These are phyloP conservation scores for Schizothorax lantsangensis DNA, from an alignment of 2,797 vertebrate genomes.

Conservation along the genomic window DNA sequence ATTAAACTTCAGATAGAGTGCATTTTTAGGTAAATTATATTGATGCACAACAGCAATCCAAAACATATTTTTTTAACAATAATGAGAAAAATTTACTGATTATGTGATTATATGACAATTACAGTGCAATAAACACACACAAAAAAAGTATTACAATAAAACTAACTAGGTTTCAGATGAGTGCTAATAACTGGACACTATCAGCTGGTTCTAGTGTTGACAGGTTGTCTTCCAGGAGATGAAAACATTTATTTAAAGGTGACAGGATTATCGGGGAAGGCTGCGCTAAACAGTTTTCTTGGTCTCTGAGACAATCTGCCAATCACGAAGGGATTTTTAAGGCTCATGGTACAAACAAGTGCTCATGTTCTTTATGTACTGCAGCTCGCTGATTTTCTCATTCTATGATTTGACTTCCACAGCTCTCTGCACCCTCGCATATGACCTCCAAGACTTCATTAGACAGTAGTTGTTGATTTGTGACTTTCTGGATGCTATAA, in stretches of 20 bases:
- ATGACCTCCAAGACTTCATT: conserved; percentile 22
- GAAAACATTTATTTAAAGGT: conserved; percentile 46
- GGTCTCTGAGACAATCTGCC: conserved; percentile 51
- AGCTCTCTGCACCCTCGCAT: background rate
- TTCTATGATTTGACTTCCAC: background rate
- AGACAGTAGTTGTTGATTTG: conserved; percentile 35
- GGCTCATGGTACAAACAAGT: conserved; percentile 28
- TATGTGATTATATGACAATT: too few relatives aligned
- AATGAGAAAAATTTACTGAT: too few relatives aligned
- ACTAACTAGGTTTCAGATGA: background rate
- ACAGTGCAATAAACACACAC: too few relatives aligned
- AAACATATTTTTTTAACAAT: background rate
- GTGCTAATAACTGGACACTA: background rate
- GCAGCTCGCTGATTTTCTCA: conserved; percentile 1
- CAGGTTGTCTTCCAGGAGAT: background rate
- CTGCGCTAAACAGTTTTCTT: conserved; percentile 56
- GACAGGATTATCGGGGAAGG: conserved; percentile 54
- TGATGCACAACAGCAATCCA: too few relatives aligned
- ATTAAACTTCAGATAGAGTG: too few relatives aligned
- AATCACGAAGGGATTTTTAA: conserved; percentile 51
- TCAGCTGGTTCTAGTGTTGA: background rate
- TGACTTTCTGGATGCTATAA: conserved; percentile 11
- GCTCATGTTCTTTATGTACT: background rate
- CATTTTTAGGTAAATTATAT: too few relatives aligned
- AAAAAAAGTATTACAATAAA: too few relatives aligned